A percentile compares a stretch with the other conserved stretches of the same genome.
phyloP scores from a whole-genome alignment of 1,140 invertebrate species.

The Drosophila miranda region DNA sequence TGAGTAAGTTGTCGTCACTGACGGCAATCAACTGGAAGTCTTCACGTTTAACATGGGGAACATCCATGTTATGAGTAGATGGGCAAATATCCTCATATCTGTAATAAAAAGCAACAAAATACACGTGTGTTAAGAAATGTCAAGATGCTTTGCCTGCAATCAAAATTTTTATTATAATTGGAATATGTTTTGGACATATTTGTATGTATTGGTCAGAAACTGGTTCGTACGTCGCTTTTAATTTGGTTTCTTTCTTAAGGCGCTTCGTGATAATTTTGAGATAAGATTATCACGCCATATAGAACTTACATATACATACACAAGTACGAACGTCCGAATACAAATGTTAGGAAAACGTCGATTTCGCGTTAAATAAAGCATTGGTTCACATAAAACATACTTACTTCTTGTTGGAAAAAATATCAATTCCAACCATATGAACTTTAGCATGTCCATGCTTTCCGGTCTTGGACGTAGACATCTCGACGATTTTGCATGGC shows the following conservation, averaged over 20 bases:
- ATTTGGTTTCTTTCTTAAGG: constrained; percentile 5
- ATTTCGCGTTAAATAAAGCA: no score
- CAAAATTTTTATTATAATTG: no score
- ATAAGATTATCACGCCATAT: constrained; percentile 27
- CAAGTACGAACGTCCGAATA: no score
- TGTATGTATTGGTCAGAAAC: no score
- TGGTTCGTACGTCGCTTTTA: no score
- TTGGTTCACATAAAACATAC: constrained; percentile 22
- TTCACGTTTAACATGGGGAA: constrained; percentile 98
- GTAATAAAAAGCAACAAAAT: constrained; percentile 10
- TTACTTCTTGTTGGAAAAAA: constrained; percentile 94
- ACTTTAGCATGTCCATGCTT: constrained; percentile 99
- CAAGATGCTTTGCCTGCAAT: no score
- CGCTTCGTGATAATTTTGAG: constrained; percentile 24
- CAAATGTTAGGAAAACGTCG: no score
- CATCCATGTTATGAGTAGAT: constrained; percentile 99
- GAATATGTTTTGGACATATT: no score
- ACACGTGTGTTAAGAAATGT: no score
- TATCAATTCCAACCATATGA: constrained; percentile 99
- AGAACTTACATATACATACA: neutral
- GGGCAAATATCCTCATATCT: constrained; percentile 99
- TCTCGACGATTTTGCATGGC: constrained; percentile 99
- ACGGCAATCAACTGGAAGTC: constrained; percentile 98
- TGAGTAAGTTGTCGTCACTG: constrained; percentile 86
- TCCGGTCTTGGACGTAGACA: constrained; percentile 99